Percentiles rank a stretch among this genome's conserved stretches.
phyloP scores from a whole-genome alignment of 2,113 vertebrate genomes.

The Microtus richardsoni region DNA sequence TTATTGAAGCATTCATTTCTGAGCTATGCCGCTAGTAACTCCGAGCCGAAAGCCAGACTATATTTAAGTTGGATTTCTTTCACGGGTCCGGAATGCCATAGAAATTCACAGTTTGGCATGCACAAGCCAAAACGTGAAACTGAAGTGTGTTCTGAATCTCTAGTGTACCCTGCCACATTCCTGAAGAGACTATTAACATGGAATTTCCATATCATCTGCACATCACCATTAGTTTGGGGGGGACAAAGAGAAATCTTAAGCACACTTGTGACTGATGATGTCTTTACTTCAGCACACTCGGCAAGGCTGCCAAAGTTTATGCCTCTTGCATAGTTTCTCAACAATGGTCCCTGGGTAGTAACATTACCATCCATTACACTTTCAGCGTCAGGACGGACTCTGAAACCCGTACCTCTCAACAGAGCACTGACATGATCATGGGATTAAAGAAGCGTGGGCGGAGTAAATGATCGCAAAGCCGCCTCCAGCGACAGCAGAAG shows the following conservation, averaged over 20 bases:
- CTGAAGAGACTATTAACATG: constrained; percentile 51
- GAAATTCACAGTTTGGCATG: constrained; percentile 73
- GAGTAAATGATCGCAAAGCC: neutral
- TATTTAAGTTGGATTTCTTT: constrained; percentile 80
- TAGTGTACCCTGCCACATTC: constrained; percentile 56
- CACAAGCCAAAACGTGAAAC: constrained; percentile 68
- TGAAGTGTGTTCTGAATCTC: constrained; percentile 62
- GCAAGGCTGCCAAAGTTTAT: neutral
- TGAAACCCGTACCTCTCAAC: neutral
- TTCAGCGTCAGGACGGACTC: constrained; percentile 5
- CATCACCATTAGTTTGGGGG: neutral
- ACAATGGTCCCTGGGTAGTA: neutral
- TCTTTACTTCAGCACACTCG: neutral
- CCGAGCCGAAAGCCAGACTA: constrained; percentile 74
- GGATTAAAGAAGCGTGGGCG: neutral
- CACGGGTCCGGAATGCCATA: constrained; percentile 73
- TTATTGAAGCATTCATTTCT: constrained; percentile 81
- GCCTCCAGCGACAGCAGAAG: neutral
- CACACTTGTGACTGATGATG: constrained; percentile 1
- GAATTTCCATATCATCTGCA: constrained; percentile 55
- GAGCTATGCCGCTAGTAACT: constrained; percentile 70
- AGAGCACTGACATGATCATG: neutral
- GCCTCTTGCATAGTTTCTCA: neutral
- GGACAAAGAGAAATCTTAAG: constrained; percentile 32
- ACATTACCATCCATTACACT: neutral